Evolutionary conservation across 1,140 invertebrate genomes (phyloP), one percentile per base, ranked within the genome.

Genomic region (Gonioctena quinquepunctata): DNA sequence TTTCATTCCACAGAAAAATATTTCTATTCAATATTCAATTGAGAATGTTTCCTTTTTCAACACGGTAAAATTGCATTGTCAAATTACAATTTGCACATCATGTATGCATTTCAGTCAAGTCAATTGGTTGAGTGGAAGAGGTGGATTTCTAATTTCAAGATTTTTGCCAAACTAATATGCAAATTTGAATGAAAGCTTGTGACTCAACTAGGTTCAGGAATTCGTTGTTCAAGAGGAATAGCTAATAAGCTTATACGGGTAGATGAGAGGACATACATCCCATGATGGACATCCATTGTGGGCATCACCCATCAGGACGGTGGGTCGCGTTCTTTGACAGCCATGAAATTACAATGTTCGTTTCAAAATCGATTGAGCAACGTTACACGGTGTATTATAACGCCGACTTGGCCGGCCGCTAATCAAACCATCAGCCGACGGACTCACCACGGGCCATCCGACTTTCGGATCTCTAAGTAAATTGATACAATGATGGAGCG

Each of bases 311-410:
- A 78, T 77, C 76, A 76, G 67, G 68, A n/a, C n/a, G n/a, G n/a
- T 65, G 70, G 76, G 77, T 80, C 78, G 72, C 69, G 63, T 77
- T 76, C 69, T 76, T 69, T 80, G 80, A 81, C 79, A 80, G 76
- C 79, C 80, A 78, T 81, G 77, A 81, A 81, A 81, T 81, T 81
- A 79, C 79, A 80, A 81, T 81, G 79, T 81, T 80, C 78, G 75
- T 69, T 78, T 76, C 69, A 72, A 76, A 80, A 80, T 81, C 79
- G 78, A 81, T 80, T 81, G 78, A 76, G 69, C 77, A 77, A 70
- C 74, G 68, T 79, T 76, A 77, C 73, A 79, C 72, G 75, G 74
- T 75, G 70, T 73, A 76, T 79, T 79, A 77, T 79, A 73, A 64
- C 71, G 72, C 76, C 73, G 80, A n/a, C n/a, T 76, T 79, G 78